A percentile compares a stretch with the other conserved stretches of the same genome.
phyloP scores from a whole-genome alignment of 1,140 invertebrate genomes.

The Drosophila sucinea region DNA sequence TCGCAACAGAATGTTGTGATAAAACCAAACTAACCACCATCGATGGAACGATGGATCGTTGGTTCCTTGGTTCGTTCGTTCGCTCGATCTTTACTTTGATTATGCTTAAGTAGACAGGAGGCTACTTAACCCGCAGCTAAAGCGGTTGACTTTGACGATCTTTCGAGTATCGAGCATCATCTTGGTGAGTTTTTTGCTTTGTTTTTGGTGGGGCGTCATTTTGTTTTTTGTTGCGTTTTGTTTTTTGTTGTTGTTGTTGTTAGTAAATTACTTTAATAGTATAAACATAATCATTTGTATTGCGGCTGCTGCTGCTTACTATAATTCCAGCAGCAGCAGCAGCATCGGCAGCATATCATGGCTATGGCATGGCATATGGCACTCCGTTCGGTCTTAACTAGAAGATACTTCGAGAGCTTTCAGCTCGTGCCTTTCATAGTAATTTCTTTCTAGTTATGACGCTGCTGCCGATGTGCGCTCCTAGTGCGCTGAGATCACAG shows the following conservation, averaged over 20 bases:
- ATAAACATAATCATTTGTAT: slow-evolving; percentile 81
- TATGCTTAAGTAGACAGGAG: slow-evolving; percentile 77
- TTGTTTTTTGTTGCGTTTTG: slow-evolving; percentile 6
- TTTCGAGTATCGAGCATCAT: slow-evolving; percentile 11
- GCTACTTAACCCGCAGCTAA: slow-evolving; percentile 79
- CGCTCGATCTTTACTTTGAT: slow-evolving; percentile 60
- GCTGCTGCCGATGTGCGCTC: slow-evolving; percentile 43
- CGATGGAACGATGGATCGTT: slow-evolving; percentile 26
- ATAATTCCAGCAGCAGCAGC: background rate
- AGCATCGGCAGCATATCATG: no score
- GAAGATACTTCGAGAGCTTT: slow-evolving; percentile 8
- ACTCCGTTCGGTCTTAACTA: slow-evolving; percentile 22
- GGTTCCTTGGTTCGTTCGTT: slow-evolving; percentile 27
- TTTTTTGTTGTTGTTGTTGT: slow-evolving; percentile 28
- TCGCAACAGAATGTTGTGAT: slow-evolving; percentile 60
- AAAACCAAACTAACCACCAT: slow-evolving; percentile 44
- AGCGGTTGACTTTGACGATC: slow-evolving; percentile 77
- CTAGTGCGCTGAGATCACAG: slow-evolving; percentile 51
- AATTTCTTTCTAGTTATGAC: slow-evolving; percentile 66
- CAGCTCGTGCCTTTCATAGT: slow-evolving; percentile 59
- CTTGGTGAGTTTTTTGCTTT: background rate
- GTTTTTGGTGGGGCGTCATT: slow-evolving; percentile 69
- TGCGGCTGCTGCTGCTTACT: slow-evolving; percentile 63
- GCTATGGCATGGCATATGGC: slow-evolving; percentile 33
- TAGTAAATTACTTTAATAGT: slow-evolving; percentile 81